Percentiles rank a stretch among this genome's conserved stretches.
Conservation (phyloP, 2,888 invertebrate species). For the Panopea generosa region DNA sequence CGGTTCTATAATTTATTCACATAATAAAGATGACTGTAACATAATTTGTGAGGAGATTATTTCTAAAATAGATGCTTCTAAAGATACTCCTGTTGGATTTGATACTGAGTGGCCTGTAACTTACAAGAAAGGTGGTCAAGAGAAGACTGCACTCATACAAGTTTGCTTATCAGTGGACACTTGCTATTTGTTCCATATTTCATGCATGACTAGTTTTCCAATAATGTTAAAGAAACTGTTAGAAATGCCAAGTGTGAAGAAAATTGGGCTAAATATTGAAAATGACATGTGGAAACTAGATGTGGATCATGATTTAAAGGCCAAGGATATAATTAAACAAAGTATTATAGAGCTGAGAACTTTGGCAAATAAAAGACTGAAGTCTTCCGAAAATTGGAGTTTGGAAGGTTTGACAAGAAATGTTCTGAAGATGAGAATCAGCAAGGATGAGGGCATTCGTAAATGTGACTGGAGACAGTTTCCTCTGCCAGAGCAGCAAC, state of each 20-base stretch:
- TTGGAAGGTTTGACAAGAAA: constrained; percentile 75
- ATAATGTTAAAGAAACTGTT: constrained; percentile 65
- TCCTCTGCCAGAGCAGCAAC: constrained; percentile 73
- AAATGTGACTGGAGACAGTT: constrained; percentile 76
- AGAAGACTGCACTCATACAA: constrained; percentile 76
- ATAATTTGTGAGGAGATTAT: constrained; percentile 76
- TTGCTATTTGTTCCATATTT: constrained; percentile 78
- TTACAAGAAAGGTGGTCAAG: constrained; percentile 66
- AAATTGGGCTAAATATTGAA: constrained; percentile 76
- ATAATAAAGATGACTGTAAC: constrained; percentile 71
- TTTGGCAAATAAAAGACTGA: constrained; percentile 73
- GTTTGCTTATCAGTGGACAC: constrained; percentile 65
- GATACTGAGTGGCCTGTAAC: constrained; percentile 81
- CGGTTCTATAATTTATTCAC: constrained; percentile 71
- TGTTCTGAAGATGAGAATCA: constrained; percentile 68
- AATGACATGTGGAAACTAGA: constrained; percentile 79
- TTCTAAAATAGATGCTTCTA: constrained; percentile 21
- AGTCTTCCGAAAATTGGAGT: constrained; percentile 76
- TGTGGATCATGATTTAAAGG: constrained; percentile 73
- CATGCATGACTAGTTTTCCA: constrained; percentile 73
- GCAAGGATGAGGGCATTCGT: constrained; percentile 69
- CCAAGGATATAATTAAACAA: constrained; percentile 63
- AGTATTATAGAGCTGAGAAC: constrained; percentile 69
- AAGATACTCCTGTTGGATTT: constrained; percentile 68
- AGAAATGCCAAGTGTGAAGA: constrained; percentile 63